These are phyloP conservation scores for Pangasianodon hypophthalmus DNA, from an alignment of 2,113 vertebrate genomes.

Conservation along the genomic window DNA sequence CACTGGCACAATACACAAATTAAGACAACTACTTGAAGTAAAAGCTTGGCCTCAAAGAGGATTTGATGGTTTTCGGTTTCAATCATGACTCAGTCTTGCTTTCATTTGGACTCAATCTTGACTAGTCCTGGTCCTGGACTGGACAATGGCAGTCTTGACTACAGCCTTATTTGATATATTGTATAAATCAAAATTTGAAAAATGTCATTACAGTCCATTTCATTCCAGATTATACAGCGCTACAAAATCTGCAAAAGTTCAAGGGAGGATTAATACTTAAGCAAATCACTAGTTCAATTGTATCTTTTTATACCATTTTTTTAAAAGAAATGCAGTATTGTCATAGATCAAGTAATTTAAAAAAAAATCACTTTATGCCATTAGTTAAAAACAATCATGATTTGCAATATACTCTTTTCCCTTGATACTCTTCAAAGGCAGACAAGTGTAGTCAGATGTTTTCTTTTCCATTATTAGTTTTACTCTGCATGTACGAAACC, in stretches of 20 bases:
- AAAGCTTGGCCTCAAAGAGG: neutral
- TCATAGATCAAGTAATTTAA: too few relatives aligned
- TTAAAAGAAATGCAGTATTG: neutral
- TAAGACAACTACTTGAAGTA: too few relatives aligned
- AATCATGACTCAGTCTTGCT: neutral
- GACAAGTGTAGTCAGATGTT: too few relatives aligned
- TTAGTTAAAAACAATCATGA: neutral
- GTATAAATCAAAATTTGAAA: too few relatives aligned
- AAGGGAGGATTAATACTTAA: too few relatives aligned
- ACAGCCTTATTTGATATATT: neutral
- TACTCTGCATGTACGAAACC: neutral
- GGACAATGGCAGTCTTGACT: neutral
- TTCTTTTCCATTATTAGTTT: too few relatives aligned
- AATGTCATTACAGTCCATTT: too few relatives aligned
- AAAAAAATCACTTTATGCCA: too few relatives aligned
- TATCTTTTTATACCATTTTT: too few relatives aligned
- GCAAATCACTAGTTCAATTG: too few relatives aligned
- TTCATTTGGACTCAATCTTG: neutral
- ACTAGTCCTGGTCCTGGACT: neutral
- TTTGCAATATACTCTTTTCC: neutral
- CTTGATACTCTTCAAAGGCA: neutral
- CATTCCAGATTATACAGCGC: too few relatives aligned
- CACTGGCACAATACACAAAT: neutral
- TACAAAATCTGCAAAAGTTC: too few relatives aligned
- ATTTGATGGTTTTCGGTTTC: neutral